Conservation (phyloP, 2,797 vertebrate genomes). For the Hippocampus kuda region DNA sequence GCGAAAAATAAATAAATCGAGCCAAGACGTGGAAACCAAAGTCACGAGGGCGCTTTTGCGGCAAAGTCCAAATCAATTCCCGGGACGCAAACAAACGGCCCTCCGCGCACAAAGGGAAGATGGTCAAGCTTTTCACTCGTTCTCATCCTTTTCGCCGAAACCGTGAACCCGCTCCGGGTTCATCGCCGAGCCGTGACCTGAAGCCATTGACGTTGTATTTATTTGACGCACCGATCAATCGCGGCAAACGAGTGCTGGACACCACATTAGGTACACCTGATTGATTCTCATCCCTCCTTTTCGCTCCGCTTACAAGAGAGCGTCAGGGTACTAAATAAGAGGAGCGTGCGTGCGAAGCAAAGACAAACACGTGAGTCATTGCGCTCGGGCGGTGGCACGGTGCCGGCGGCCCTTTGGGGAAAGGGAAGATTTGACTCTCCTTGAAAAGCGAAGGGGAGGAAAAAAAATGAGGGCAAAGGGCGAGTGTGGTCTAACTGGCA, state of each 20-base stretch:
- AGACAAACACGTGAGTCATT: conserved; percentile 20
- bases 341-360: neutral
- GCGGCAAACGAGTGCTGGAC: neutral
- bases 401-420: conserved; percentile 1
- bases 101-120: conserved; percentile 14
- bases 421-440: conserved; percentile 1
- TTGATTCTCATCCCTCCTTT: conserved; percentile 20
- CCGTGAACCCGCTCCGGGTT: conserved; percentile 1
- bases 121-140: conserved; percentile 16
- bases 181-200: conserved; percentile 8
- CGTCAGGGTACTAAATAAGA: neutral
- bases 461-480: conserved; percentile 7
- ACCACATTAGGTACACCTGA: neutral
- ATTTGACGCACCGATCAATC: conserved; percentile 20
- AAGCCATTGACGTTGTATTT: conserved; percentile 4
- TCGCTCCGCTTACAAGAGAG: conserved; percentile 11
- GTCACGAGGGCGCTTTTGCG: conserved; percentile 17
- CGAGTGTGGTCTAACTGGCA: neutral
- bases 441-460: conserved; percentile 15
- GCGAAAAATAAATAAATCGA: no score
- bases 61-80: conserved; percentile 18
- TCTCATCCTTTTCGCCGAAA: neutral
- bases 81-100: conserved; percentile 29
- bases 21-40: conserved; percentile 6
- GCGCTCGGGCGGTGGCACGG: conserved; percentile 6